Conservation (phyloP, 1,140 invertebrate genomes). For the Protaetia brevitarsis region DNA sequence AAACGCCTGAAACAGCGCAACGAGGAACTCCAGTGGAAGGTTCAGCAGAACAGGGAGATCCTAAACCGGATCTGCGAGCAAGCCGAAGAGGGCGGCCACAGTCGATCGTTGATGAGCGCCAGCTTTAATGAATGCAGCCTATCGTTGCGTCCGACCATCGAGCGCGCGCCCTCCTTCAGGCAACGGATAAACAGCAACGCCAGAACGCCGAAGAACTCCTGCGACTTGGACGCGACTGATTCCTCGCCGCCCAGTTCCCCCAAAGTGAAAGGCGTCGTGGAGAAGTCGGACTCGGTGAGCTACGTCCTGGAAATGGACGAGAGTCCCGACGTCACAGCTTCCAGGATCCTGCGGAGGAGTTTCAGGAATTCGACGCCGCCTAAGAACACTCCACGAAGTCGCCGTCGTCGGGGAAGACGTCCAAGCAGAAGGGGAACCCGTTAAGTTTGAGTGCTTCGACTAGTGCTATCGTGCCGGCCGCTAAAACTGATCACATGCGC, state of each 20-base stretch:
- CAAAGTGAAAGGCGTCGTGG: slow-evolving; percentile 74
- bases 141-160: slow-evolving; percentile 29
- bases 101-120: slow-evolving; percentile 38
- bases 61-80: slow-evolving; percentile 47
- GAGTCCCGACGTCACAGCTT: slow-evolving; percentile 61
- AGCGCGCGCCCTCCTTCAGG: slow-evolving; percentile 39
- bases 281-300: slow-evolving; percentile 78
- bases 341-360: slow-evolving; percentile 56
- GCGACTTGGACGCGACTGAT: slow-evolving; percentile 33
- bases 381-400: slow-evolving; percentile 48
- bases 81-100: slow-evolving; percentile 38
- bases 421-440: slow-evolving; percentile 48
- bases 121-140: slow-evolving; percentile 42
- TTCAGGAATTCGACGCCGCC: slow-evolving; percentile 46
- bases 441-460: slow-evolving; percentile 57
- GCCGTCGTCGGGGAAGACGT: slow-evolving; percentile 53
- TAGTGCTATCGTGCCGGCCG: slow-evolving; percentile 33
- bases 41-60: slow-evolving; percentile 73
- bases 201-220: slow-evolving; percentile 34
- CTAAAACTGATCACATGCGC: slow-evolving; percentile 34
- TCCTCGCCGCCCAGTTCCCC: slow-evolving; percentile 59
- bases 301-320: slow-evolving; percentile 79
- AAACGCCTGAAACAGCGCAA: slow-evolving; percentile 75
- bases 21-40: slow-evolving; percentile 81
- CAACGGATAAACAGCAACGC: slow-evolving; percentile 29